phyloP scores from a whole-genome alignment of 2,888 invertebrate species.

The Stenoptilia bipunctidactyla region DNA sequence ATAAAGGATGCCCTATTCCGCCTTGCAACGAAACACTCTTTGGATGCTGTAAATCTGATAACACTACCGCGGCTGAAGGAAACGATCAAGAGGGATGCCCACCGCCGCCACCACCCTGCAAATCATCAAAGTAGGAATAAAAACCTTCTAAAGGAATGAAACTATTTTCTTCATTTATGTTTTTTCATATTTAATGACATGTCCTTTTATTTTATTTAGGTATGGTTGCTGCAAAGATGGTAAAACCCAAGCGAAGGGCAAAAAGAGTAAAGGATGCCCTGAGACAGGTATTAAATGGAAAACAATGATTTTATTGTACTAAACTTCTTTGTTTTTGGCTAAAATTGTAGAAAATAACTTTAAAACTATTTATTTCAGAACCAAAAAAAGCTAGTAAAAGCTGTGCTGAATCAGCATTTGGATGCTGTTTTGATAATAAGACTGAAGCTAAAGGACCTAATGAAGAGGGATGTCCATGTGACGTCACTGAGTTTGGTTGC shows the following conservation, averaged over 20 bases:
- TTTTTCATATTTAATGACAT: background rate
- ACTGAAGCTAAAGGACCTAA: conserved; percentile 74
- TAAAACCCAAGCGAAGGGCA: conserved; percentile 75
- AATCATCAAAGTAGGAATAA: conserved; percentile 65
- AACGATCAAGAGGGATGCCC: conserved; percentile 89
- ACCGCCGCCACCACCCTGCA: conserved; percentile 71
- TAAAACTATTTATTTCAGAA: background rate
- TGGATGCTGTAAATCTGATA: conserved; percentile 86
- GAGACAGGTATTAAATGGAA: conserved; percentile 31
- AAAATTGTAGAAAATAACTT: no score
- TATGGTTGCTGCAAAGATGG: conserved; percentile 82
- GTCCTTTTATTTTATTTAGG: conserved; percentile 24
- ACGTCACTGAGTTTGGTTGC: conserved; percentile 76
- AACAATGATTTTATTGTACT: no score
- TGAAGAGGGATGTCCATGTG: conserved; percentile 76
- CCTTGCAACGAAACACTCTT: conserved; percentile 84
- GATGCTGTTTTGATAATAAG: conserved; percentile 82
- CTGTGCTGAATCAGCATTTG: conserved; percentile 72
- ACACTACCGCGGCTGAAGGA: conserved; percentile 81
- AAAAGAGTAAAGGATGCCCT: conserved; percentile 63
- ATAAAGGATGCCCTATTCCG: conserved; percentile 81
- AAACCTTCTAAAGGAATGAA: no score
- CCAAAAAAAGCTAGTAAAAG: conserved; percentile 25
- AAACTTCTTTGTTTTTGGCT: no score
- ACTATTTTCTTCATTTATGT: background rate